phyloP scores from a whole-genome alignment of 64 coral and sea anemone genomes.

The Montipora sp. region DNA sequence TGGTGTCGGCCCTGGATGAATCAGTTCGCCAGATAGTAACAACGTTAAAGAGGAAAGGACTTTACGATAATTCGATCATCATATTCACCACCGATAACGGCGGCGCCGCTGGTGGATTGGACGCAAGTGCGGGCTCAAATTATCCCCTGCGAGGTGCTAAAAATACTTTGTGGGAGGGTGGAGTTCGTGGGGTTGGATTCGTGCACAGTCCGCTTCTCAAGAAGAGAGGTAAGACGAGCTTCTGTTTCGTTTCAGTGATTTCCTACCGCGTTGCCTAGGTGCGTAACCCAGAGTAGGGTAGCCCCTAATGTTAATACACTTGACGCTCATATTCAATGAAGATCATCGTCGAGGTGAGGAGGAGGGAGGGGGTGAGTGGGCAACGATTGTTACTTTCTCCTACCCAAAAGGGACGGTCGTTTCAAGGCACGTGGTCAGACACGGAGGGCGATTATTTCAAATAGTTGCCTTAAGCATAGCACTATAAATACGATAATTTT shows the following conservation, averaged over 20 bases:
- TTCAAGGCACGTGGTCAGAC: too few species aligned
- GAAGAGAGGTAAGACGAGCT: conserved; percentile 65
- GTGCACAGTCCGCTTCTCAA: conserved; percentile 92
- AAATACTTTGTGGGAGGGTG: conserved; percentile 95
- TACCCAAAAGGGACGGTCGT: too few species aligned
- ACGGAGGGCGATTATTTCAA: too few species aligned
- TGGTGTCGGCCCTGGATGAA: conserved; percentile 88
- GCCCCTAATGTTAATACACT: too few species aligned
- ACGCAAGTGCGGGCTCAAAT: conserved; percentile 89
- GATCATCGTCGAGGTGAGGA: too few species aligned
- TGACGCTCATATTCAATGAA: too few species aligned
- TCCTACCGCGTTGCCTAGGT: too few species aligned
- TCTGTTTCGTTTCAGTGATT: neutral
- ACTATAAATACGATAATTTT: too few species aligned
- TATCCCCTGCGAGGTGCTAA: conserved; percentile 93
- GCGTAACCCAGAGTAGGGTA: too few species aligned
- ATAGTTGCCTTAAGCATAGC: too few species aligned
- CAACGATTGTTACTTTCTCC: too few species aligned
- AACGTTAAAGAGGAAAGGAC: conserved; percentile 74
- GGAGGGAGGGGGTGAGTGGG: too few species aligned
- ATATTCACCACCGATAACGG: conserved; percentile 95
- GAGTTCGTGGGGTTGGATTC: conserved; percentile 87
- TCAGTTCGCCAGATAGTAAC: conserved; percentile 79
- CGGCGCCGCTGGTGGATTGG: conserved; percentile 86
- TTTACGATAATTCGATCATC: conserved; percentile 87